phyloP scores from a whole-genome alignment of 1,140 invertebrate species.

The Nautilus pompilius region DNA sequence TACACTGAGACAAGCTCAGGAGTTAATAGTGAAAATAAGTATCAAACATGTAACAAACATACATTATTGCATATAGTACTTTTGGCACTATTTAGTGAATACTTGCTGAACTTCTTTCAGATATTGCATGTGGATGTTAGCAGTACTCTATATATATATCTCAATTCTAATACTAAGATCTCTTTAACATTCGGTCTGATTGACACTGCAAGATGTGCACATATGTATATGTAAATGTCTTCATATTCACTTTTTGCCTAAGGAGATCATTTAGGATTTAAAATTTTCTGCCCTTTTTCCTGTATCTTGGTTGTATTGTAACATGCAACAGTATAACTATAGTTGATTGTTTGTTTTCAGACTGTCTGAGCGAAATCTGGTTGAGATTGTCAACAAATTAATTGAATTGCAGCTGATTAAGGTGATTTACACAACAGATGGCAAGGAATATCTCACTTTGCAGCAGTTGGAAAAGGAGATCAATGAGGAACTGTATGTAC shows the following conservation, averaged over 20 bases:
- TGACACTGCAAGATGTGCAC: not conserved
- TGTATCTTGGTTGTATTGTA: not conserved
- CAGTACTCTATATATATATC: too few relatives aligned
- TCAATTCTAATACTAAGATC: not conserved
- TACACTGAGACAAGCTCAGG: too few relatives aligned
- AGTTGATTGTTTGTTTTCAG: conserved; percentile 66
- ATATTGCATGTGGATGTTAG: too few relatives aligned
- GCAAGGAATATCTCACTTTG: conserved; percentile 95
- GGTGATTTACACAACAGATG: conserved; percentile 92
- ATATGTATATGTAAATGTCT: not conserved
- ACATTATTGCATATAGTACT: too few relatives aligned
- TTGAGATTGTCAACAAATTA: conserved; percentile 91
- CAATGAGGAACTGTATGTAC: conserved; percentile 82
- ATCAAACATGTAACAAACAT: too few relatives aligned
- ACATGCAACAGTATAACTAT: not conserved
- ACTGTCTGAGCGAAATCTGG: conserved; percentile 92
- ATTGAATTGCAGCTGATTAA: conserved; percentile 84
- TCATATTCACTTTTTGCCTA: not conserved
- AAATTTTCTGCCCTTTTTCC: not conserved
- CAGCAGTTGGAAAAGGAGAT: conserved; percentile 87
- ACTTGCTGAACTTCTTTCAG: too few relatives aligned
- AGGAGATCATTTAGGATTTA: not conserved
- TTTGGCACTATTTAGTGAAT: too few relatives aligned
- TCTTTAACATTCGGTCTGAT: not conserved
- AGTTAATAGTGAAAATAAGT: too few relatives aligned